These are phyloP conservation scores for Cataglyphis cursor DNA, from an alignment of 2,888 invertebrate genomes.

Conservation along the genomic window DNA sequence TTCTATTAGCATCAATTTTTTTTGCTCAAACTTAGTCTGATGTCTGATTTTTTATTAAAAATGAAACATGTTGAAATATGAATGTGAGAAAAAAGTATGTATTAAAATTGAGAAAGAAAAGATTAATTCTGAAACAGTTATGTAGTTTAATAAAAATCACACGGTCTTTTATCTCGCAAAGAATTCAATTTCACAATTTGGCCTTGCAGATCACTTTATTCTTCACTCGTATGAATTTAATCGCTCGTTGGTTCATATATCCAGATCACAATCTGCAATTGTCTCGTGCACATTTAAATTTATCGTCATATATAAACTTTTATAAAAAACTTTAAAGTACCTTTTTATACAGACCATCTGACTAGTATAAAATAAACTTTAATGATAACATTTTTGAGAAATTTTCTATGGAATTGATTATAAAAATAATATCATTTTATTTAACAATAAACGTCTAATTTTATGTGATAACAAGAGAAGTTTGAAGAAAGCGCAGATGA, in stretches of 20 bases:
- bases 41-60: neutral
- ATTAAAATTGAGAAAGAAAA: neutral
- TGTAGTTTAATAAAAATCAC: slow-evolving; percentile 60
- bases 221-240: slow-evolving; percentile 49
- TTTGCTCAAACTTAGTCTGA: neutral
- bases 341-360: neutral
- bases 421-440: neutral
- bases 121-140: neutral
- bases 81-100: neutral
- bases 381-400: neutral
- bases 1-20: slow-evolving; percentile 7
- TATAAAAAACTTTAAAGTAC: neutral
- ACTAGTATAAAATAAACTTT: slow-evolving; percentile 4
- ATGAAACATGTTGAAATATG: neutral
- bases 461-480: neutral
- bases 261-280: neutral
- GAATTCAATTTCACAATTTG: slow-evolving; percentile 52
- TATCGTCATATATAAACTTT: neutral
- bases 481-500: neutral
- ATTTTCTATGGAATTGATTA: neutral
- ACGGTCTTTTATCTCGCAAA: slow-evolving; percentile 29
- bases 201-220: neutral
- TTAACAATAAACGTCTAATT: neutral
- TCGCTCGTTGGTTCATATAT: neutral
- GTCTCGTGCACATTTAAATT: neutral